These are phyloP conservation scores for Drosophila nannoptera DNA, from an alignment of 1,140 invertebrate species.

Conservation along the genomic window DNA sequence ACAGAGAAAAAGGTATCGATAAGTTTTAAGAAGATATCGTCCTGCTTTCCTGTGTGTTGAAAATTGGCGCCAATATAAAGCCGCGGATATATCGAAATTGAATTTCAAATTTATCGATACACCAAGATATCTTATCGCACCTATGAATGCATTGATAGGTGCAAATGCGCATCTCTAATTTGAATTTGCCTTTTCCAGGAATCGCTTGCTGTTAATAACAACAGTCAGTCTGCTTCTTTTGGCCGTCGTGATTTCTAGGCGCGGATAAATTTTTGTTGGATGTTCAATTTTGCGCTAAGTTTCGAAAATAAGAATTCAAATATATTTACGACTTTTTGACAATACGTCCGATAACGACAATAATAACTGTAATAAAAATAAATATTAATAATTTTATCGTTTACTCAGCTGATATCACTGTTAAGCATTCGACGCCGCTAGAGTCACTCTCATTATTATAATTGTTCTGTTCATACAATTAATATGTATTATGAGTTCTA, in stretches of 20 bases:
- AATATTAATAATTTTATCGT: slow-evolving; percentile 16
- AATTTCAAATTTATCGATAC: slow-evolving; percentile 10
- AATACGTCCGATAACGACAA: slow-evolving; percentile 17
- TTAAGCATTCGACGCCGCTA: slow-evolving; percentile 19
- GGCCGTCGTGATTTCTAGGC: slow-evolving; percentile 48
- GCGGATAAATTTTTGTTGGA: slow-evolving; percentile 32
- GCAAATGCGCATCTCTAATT: slow-evolving; percentile 13
- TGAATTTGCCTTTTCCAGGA: slow-evolving; percentile 8
- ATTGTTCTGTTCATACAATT: slow-evolving; percentile 45
- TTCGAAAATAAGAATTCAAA: slow-evolving; percentile 38
- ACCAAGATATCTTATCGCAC: not conserved
- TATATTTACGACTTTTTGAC: slow-evolving; percentile 36
- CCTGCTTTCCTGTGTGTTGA: not conserved
- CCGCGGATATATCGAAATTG: not conserved
- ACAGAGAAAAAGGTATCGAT: slow-evolving; percentile 7
- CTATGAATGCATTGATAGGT: not conserved
- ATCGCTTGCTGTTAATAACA: slow-evolving; percentile 27
- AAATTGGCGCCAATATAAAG: not conserved
- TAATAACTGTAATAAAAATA: slow-evolving; percentile 23
- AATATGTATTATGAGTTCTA: slow-evolving; percentile 30
- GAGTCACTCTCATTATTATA: slow-evolving; percentile 55
- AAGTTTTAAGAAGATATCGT: not conserved
- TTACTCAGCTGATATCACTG: slow-evolving; percentile 4
- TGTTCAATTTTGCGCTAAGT: slow-evolving; percentile 35
- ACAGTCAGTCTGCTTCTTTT: slow-evolving; percentile 43